Evolutionary conservation across 2,888 invertebrate genomes (phyloP), one percentile per base, ranked within the genome.

Genomic region (Tuberolachnus salignus): DNA sequence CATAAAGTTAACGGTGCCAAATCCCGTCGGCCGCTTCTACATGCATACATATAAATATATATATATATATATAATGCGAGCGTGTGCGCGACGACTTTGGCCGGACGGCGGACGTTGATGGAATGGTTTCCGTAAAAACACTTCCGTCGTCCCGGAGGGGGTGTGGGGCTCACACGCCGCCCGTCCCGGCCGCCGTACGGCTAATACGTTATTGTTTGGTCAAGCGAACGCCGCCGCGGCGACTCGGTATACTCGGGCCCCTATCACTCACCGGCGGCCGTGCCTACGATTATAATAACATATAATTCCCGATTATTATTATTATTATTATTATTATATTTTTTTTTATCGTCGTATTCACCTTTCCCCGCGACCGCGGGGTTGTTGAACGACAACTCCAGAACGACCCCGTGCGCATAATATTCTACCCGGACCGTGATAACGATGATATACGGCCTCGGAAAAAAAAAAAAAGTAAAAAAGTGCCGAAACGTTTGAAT

Each of bases 121-220:
- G 78, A 78, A 78, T 78, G 67, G 78, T 78, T 78, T 61, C 69
- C 67, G 57, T 51, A 51, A 69, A 78, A 67, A 61, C 59, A 67
- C 34, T 14, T 75, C 21, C 53, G 16, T 67, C 55, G 69, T 78
- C 64, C 78, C 78, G 34, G n/a, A 49, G 66, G 57, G 74, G 51
- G 34, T 34, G n/a, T n/a, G 34, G 3, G 34, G 34, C 34, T 4
- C 34, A 34, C 34, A 34, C 34, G 34, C 42, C 46, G 23, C 16
- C 2, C 19, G 1, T 44, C 70, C 34, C 49, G 23, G 1, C 42
- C 9, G 49, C 10, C 23, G 16, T 34, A 34, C 34, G 34, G 34
- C 34, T 73, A 53, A 63, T 63, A 66, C 75, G 75, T 66, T 66
- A 66, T 75, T 75, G 66, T 75, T 75, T 46, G 75, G 64, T 67